Percentiles rank a stretch among this genome's conserved stretches.
phyloP scores from a whole-genome alignment of 37 sponge, comb jelly and placozoan genomes.

The Beroe ovata region DNA sequence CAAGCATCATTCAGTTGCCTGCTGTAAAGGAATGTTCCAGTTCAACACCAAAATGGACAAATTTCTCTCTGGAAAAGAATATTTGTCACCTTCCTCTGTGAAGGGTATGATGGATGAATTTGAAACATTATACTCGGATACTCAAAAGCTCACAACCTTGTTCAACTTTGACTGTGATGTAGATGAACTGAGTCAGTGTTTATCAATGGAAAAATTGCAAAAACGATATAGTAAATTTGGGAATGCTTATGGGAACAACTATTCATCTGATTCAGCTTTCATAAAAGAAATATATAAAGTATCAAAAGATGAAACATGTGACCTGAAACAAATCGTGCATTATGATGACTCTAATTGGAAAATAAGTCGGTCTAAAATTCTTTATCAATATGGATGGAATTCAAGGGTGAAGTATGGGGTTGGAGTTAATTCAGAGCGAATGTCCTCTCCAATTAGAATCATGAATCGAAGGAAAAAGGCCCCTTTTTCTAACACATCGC shows the following conservation, averaged over 20 bases:
- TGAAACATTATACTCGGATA: not conserved
- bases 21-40: not conserved
- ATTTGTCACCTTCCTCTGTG: no score
- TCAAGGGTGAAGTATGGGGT: slow-evolving; percentile 4
- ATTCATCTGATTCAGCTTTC: not conserved
- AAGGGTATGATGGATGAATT: not conserved
- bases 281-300: slow-evolving; percentile 1
- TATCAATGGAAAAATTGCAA: slow-evolving; percentile 11
- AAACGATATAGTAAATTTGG: slow-evolving; percentile 8
- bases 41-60: not conserved
- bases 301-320: not conserved
- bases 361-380: not conserved
- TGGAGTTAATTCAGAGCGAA: not conserved
- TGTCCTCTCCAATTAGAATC: no score
- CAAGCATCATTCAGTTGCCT: not conserved
- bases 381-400: not conserved
- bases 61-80: not conserved
- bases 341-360: slow-evolving; percentile 9
- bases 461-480: no score
- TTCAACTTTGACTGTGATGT: not conserved
- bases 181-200: not conserved
- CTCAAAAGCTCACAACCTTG: not conserved
- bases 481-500: no score
- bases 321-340: not conserved
- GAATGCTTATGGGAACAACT: not conserved